Evolutionary conservation across 2,888 invertebrate species (phyloP).

Genomic region (Xanthorhoe spadicearia): DNA sequence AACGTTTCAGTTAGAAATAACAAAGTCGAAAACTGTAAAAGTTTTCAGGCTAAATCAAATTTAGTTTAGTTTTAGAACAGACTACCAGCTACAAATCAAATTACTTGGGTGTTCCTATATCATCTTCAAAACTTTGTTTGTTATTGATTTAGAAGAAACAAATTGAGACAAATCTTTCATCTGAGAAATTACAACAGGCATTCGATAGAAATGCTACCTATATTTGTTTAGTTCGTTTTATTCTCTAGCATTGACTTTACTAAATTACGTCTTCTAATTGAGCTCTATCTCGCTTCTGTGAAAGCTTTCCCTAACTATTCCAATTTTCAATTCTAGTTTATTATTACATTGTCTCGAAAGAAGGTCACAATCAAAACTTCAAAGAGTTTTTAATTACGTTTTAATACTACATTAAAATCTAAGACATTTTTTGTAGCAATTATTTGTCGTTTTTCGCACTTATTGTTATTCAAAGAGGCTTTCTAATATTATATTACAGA

Average conservation of each 20-base stretch:
- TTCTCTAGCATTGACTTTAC: neutral
- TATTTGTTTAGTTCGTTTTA: neutral
- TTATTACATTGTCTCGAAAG: neutral
- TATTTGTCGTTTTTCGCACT: too few species aligned
- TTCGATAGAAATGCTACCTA: neutral
- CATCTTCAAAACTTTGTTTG: neutral
- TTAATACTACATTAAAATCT: neutral
- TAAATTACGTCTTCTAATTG: neutral
- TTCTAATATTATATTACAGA: too few species aligned
- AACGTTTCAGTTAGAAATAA: too few species aligned
- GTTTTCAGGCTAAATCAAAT: too few species aligned
- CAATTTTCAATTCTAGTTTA: neutral
- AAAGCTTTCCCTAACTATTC: neutral
- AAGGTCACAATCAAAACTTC: neutral
- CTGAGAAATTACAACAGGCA: neutral
- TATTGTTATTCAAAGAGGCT: too few species aligned
- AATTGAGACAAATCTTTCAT: neutral
- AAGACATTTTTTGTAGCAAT: too few species aligned
- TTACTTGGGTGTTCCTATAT: neutral
- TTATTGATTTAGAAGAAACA: neutral
- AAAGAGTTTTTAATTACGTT: neutral
- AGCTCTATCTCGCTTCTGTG: neutral
- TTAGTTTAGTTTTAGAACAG: too few species aligned
- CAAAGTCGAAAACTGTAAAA: too few species aligned
- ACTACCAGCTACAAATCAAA: too few species aligned